Evolutionary conservation across 2,888 invertebrate species (phyloP).

Genomic region (Magallana nippona): DNA sequence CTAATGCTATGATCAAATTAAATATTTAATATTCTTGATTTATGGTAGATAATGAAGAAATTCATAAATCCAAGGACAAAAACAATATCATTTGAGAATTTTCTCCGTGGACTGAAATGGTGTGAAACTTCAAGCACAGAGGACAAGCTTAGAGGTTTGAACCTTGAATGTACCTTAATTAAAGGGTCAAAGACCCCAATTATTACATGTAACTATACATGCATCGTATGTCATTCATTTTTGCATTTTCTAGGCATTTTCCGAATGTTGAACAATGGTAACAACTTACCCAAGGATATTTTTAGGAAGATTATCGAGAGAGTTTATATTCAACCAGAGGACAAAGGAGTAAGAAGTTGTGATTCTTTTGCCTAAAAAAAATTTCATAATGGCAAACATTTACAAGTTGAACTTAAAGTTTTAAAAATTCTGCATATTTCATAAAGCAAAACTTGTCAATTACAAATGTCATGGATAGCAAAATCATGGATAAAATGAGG

Average conservation of each 20-base stretch:
- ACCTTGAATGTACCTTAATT: too few relatives aligned
- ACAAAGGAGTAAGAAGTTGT: slow-evolving; percentile 64
- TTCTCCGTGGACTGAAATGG: slow-evolving; percentile 75
- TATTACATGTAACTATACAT: too few relatives aligned
- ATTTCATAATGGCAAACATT: too few relatives aligned
- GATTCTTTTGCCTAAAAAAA: too few relatives aligned
- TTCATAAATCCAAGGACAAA: slow-evolving; percentile 66
- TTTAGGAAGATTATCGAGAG: slow-evolving; percentile 71
- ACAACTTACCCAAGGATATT: slow-evolving; percentile 68
- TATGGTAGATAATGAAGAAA: slow-evolving; percentile 70
- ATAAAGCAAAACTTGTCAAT: too few relatives aligned
- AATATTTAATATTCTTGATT: too few relatives aligned
- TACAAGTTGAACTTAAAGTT: too few relatives aligned
- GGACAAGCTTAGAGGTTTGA: slow-evolving; percentile 72
- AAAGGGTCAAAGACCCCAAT: too few relatives aligned
- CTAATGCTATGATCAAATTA: too few relatives aligned
- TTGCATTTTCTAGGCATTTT: slow-evolving; percentile 66
- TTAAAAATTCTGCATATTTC: too few relatives aligned
- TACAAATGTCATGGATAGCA: too few relatives aligned
- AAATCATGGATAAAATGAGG: too few relatives aligned
- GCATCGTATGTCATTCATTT: background rate
- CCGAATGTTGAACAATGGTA: slow-evolving; percentile 73
- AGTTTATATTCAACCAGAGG: slow-evolving; percentile 70
- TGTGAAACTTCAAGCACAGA: slow-evolving; percentile 68
- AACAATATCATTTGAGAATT: slow-evolving; percentile 75